Evolutionary conservation across 2,113 vertebrate species (phyloP).

Genomic region (Natator depressus): DNA sequence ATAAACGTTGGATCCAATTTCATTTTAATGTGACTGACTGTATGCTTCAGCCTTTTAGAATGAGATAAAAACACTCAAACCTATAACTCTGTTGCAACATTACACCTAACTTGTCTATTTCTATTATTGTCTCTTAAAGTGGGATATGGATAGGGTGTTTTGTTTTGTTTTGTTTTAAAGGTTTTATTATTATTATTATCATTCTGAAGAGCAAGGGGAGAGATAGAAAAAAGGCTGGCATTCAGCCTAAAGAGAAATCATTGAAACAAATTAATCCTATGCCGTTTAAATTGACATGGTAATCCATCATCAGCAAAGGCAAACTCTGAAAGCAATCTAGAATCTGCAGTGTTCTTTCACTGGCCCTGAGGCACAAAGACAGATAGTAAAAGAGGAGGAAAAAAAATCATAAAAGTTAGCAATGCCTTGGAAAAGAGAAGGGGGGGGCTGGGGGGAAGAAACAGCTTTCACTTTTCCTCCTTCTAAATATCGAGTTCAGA

Average conservation of each 20-base stretch:
- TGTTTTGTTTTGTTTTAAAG: slow-evolving; percentile 4
- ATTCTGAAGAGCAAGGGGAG: slow-evolving; percentile 69
- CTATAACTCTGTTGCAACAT: slow-evolving; percentile 71
- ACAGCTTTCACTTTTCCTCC: slow-evolving; percentile 44
- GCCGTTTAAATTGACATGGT: slow-evolving; percentile 97
- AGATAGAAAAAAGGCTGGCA: slow-evolving; percentile 87
- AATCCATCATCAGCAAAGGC: slow-evolving; percentile 97
- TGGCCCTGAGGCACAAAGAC: slow-evolving; percentile 88
- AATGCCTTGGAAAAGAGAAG: slow-evolving; percentile 71
- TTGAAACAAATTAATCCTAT: slow-evolving; percentile 99
- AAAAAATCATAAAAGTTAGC: slow-evolving; percentile 80
- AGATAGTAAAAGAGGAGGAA: slow-evolving; percentile 77
- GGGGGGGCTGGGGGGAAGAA: slow-evolving; percentile 3
- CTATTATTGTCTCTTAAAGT: slow-evolving; percentile 78
- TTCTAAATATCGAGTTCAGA: slow-evolving; percentile 28
- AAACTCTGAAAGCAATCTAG: slow-evolving; percentile 93
- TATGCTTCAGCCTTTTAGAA: slow-evolving; percentile 76
- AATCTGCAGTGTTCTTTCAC: slow-evolving; percentile 90
- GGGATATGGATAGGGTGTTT: slow-evolving; percentile 54
- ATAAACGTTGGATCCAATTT: slow-evolving; percentile 87
- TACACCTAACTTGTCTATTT: slow-evolving; percentile 81
- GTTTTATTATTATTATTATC: slow-evolving; percentile 67
- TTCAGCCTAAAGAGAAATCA: slow-evolving; percentile 96
- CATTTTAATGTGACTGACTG: slow-evolving; percentile 84
- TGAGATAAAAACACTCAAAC: slow-evolving; percentile 78